Evolutionary conservation across 1,140 invertebrate genomes (phyloP).

Genomic region (Polypedilum vanderplanki): DNA sequence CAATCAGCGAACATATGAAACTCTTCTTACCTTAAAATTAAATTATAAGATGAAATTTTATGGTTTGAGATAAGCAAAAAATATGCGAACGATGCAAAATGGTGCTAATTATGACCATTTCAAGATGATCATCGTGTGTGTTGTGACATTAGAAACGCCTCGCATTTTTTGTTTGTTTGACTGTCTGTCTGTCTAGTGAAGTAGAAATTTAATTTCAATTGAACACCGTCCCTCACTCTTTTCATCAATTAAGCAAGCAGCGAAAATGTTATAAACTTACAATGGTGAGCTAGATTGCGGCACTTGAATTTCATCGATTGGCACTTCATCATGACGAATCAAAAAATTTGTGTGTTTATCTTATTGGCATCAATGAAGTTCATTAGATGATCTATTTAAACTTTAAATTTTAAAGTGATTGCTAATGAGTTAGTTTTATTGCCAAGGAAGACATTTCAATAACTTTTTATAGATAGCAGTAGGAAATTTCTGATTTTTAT

Average conservation of each 20-base stretch:
- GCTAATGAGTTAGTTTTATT: no score
- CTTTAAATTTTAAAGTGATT: no score
- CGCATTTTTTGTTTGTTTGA: neutral
- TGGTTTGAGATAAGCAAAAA: slow-evolving; percentile 3
- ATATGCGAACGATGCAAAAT: neutral
- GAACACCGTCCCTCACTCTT: no score
- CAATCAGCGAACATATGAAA: neutral
- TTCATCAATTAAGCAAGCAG: neutral
- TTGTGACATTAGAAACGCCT: slow-evolving; percentile 2
- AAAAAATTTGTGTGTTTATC: neutral
- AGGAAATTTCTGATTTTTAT: no score
- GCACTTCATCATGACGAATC: neutral
- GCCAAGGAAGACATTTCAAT: no score
- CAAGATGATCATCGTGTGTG: neutral
- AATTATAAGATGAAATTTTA: neutral
- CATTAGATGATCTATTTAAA: neutral
- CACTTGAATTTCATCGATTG: neutral
- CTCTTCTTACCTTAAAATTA: neutral
- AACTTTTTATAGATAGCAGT: no score
- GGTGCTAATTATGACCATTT: slow-evolving; percentile 11
- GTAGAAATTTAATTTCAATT: no score
- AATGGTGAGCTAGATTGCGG: neutral
- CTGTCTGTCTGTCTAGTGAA: no score
- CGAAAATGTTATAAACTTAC: neutral
- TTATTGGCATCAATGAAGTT: neutral